Base-by-base conservation (phyloP, 1,140 invertebrate genomes). In the Drosophila kurseongensis region DNA sequence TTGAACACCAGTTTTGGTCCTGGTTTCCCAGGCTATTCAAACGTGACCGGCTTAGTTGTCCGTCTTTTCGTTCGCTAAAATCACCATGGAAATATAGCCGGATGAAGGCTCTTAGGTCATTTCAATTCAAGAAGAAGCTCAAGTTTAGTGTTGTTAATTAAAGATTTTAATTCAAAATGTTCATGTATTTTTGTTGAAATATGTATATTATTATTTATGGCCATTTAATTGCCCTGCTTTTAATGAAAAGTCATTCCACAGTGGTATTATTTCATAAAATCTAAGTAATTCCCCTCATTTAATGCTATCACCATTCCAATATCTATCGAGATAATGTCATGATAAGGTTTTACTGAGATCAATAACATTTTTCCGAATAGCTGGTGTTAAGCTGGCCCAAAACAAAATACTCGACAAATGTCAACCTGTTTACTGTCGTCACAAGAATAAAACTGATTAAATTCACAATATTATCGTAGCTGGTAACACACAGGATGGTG, bases 41-140 rank as follows among this genome's bases (percentile, higher is more conserved):
- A 84, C 80, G 80, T 84, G 80, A 77, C 81, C 52, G 42, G 61
- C 68, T 85, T 76, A 55, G 63, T 40, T 51, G 29, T 67, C n/a
- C 38, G 35, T 36, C 27, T 23, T 47, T 69, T 41, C 41, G 35
- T 41, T 41, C 40, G 10, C 42, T 44, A 40, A 36, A 58, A 50
- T 71, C 36, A 14, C 65, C 66, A 48, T 58, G 67, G 52, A 56
- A 48, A 69, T 45, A n/a, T 38, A 35, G n/a, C 50, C 50, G 50
- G 50, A 68, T 65, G n/a, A 41, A 18, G 38, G 32, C 59, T 32
- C 32, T 32, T 35, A 10, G 16, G 18, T 13, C 35, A 38, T 66
- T 50, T 41, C 3, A 44, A 63, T 40, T 47, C 4, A 29, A 18
- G 4, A 4, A 7, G 13, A 29, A 48, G 27, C 23, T 48, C 8